phyloP scores from a whole-genome alignment of 2,888 invertebrate genomes.

The Athripsodes cinereus region DNA sequence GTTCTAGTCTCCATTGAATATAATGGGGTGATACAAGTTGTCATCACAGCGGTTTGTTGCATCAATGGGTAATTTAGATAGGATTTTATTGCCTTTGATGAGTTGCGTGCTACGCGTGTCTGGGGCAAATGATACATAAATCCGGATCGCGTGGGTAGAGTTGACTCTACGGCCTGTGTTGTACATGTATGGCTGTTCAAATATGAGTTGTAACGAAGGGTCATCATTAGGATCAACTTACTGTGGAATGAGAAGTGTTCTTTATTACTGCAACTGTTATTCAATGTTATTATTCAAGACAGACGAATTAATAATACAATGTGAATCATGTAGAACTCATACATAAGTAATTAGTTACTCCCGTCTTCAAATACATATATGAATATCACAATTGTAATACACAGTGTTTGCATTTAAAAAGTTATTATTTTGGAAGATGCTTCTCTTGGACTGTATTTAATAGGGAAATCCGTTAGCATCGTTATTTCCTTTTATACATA shows the following conservation, averaged over 20 bases:
- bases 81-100: conserved; percentile 13
- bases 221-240: not conserved
- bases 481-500: no score
- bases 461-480: no score
- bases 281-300: not conserved
- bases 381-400: no score
- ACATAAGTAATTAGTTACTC: no score
- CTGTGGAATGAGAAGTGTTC: not conserved
- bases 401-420: no score
- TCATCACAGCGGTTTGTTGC: not conserved
- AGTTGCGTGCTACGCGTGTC: conserved; percentile 16
- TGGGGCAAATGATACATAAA: conserved; percentile 16
- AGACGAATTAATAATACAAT: not conserved
- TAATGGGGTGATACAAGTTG: not conserved
- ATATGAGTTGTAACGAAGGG: not conserved
- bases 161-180: no score
- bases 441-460: no score
- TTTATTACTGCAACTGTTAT: not conserved
- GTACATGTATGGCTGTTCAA: not conserved
- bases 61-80: not conserved
- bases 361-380: no score
- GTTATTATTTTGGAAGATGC: no score
- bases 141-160: conserved; percentile 3
- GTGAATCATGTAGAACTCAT: not conserved
- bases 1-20: no score